phyloP scores from a whole-genome alignment of 2,113 vertebrate genomes.

The Pelecanoides urinatrix region DNA sequence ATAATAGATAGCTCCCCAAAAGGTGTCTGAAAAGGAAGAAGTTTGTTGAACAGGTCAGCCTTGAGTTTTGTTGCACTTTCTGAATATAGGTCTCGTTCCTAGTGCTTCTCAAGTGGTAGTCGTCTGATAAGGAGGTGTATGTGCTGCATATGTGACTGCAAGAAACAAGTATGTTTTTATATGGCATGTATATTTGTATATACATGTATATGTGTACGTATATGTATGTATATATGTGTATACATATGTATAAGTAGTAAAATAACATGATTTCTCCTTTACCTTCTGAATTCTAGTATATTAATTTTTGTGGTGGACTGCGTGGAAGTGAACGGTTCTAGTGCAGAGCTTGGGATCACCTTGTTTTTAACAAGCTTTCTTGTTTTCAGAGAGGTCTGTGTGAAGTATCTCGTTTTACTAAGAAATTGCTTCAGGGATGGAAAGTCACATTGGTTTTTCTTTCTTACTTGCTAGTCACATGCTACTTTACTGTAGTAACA shows the following conservation, averaged over 20 bases:
- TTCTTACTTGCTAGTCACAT: neutral
- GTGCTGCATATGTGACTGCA: neutral
- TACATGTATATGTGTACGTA: neutral
- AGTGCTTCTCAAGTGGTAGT: neutral
- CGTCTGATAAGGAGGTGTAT: neutral
- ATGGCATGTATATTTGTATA: neutral
- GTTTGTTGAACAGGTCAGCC: neutral
- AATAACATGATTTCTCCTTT: neutral
- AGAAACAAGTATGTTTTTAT: neutral
- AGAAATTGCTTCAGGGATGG: neutral
- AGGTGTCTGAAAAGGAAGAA: neutral
- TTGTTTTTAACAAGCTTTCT: neutral
- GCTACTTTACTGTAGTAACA: neutral
- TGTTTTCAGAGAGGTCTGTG: neutral
- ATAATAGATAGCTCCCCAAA: neutral
- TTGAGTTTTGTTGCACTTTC: neutral
- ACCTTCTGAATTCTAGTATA: neutral
- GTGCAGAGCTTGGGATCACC: neutral
- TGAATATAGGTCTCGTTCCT: neutral
- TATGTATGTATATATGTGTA: no score
- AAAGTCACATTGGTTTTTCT: neutral
- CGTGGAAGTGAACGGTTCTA: neutral
- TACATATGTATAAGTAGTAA: neutral
- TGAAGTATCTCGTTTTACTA: constrained; percentile 17
- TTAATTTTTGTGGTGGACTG: neutral